A percentile compares a stretch with the other conserved stretches of the same genome.
Conservation (phyloP, 2,113 vertebrate genomes). For the Thunnus thynnus region DNA sequence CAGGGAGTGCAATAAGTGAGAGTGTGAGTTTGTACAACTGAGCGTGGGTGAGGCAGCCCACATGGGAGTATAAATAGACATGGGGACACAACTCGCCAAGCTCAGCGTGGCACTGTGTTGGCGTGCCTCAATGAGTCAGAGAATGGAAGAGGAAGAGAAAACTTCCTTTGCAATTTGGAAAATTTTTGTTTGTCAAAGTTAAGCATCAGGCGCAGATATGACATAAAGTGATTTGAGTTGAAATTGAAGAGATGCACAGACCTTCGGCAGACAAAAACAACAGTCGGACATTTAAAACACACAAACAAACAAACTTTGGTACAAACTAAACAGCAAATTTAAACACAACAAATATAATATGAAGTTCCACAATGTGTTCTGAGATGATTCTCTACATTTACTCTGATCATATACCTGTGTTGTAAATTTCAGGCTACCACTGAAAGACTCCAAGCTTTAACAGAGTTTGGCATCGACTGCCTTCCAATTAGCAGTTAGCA, state of each 20-base stretch:
- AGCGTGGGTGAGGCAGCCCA: slow-evolving; percentile 68
- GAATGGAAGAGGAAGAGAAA: slow-evolving; percentile 34
- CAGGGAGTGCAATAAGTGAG: slow-evolving; percentile 17
- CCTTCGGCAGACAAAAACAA: neutral
- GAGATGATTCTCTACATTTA: neutral
- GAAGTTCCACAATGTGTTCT: neutral
- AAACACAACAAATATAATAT: neutral
- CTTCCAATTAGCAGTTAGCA: slow-evolving; percentile 59
- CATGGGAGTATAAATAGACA: slow-evolving; percentile 74
- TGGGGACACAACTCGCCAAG: slow-evolving; percentile 45
- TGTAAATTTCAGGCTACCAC: neutral
- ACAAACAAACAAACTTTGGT: neutral
- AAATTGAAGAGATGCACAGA: neutral
- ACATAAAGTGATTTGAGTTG: neutral
- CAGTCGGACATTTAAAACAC: neutral
- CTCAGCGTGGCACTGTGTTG: slow-evolving; percentile 50
- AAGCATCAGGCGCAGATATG: neutral
- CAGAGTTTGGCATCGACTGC: slow-evolving; percentile 28
- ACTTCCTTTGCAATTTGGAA: slow-evolving; percentile 26
- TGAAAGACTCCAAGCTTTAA: slow-evolving; percentile 1
- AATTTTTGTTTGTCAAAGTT: slow-evolving; percentile 13
- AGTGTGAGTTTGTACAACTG: slow-evolving; percentile 54
- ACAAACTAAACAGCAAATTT: neutral
- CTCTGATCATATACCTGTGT: neutral
- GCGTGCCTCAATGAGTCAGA: slow-evolving; percentile 61